phyloP scores from a whole-genome alignment of 53 echinoderm and acorn worm species.

The Stichopus horrens region DNA sequence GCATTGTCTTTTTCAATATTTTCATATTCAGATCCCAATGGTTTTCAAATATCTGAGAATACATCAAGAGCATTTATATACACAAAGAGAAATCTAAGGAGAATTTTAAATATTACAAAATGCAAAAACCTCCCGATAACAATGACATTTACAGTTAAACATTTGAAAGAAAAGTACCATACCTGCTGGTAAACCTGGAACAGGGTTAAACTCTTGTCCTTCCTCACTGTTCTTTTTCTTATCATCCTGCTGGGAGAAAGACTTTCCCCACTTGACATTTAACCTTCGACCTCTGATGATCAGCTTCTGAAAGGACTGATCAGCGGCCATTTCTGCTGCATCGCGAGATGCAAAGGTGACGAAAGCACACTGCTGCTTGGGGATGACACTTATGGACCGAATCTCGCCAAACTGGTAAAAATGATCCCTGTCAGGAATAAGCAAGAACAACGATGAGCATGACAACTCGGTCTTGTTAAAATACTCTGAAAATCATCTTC shows the following conservation, averaged over 20 bases:
- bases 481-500: too few relatives aligned
- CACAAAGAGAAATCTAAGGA: too few relatives aligned
- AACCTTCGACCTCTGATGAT: constrained; percentile 98
- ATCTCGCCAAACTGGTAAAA: constrained; percentile 99
- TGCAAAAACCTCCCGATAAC: too few relatives aligned
- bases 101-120: too few relatives aligned
- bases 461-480: neutral
- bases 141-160: too few relatives aligned
- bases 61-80: too few relatives aligned
- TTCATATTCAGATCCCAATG: too few relatives aligned
- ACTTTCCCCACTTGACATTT: constrained; percentile 99
- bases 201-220: constrained; percentile 66
- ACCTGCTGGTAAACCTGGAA: constrained; percentile 97
- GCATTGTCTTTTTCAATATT: too few relatives aligned
- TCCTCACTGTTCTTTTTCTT: constrained; percentile 53
- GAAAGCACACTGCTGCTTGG: constrained; percentile 98
- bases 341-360: constrained; percentile 80
- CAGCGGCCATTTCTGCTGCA: constrained; percentile 79
- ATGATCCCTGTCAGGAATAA: constrained; percentile 64
- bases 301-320: constrained; percentile 95
- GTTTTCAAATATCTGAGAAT: too few relatives aligned
- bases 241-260: constrained; percentile 76
- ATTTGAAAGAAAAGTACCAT: constrained; percentile 12
- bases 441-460: neutral
- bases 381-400: constrained; percentile 89